Base-by-base conservation (phyloP, 2,113 vertebrate species). In the Mirounga angustirostris region DNA sequence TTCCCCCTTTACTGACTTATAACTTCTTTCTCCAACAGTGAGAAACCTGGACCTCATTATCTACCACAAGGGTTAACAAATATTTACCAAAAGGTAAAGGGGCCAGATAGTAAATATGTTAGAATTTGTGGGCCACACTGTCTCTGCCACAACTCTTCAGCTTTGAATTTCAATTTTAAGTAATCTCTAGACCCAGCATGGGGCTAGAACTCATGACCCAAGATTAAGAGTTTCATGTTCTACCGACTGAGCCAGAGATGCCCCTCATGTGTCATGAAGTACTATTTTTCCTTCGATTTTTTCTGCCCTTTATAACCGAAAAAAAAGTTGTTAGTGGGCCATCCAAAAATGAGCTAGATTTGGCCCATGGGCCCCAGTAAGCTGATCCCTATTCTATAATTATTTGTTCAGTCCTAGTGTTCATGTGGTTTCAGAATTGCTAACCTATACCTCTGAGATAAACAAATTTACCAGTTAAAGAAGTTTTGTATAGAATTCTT, bases 151-250 rank as follows among this genome's bases (percentile, higher is more conserved):
- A 88, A 50, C 54, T 46, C 30, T 14, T 83, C 28, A 73, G 7
- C 61, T 96, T 90, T 96, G 43, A 90, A 22, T 80, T n/a, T 89
- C n/a, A 76, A 95, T 69, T 84, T 79, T 79, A 74, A 43, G 12
- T 43, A 43, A 43, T 43, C 71, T 74, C 36, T 40, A 74, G 36
- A 22, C 36, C 36, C 36, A 43, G 5, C 5, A 33, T 74, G 21
- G 22, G 36, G 36, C 22, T 43, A 24, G 71, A 73, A 73, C 21
- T 43, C 21, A 73, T 11, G 12, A 73, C 21, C 71, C 21, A 11
- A 73, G 69, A 73, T 12, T 24, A 22, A 73, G 69, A 73, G 36
- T 43, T 73, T 14, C 2, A 22, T 73, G 21, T 40, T 73, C 71
- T 43, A 22, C 9, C 21, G 19, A 24, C 22, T 43, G 71, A 73